A percentile compares a stretch with the other conserved stretches of the same genome.
Evolutionary conservation across 53 echinoderm and acorn worm species (phyloP).

Genomic region (Hippasteria phrygiana): DNA sequence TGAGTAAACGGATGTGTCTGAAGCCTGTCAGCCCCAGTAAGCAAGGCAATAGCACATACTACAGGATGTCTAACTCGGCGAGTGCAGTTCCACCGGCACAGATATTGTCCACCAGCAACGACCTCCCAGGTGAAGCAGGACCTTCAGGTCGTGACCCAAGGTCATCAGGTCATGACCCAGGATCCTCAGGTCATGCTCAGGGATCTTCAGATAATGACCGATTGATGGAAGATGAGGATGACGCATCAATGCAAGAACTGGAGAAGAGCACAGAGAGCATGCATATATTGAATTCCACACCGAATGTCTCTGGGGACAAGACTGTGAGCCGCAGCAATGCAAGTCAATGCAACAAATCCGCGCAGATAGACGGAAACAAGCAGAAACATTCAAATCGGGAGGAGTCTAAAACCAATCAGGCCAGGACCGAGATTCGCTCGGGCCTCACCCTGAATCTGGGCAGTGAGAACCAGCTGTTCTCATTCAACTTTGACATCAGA

Average conservation of each 20-base stretch:
- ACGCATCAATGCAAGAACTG: slow-evolving; percentile 39
- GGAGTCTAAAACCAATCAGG: background rate
- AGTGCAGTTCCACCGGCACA: background rate
- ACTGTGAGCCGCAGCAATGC: background rate
- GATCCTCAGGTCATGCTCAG: background rate
- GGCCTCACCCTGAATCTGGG: slow-evolving; percentile 1
- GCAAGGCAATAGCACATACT: slow-evolving; percentile 17
- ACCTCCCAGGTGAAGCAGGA: slow-evolving; percentile 34
- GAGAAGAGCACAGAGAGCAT: slow-evolving; percentile 31
- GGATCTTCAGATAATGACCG: background rate
- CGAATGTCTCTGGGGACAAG: background rate
- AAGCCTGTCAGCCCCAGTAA: slow-evolving; percentile 42
- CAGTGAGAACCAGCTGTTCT: slow-evolving; percentile 13
- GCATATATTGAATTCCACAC: slow-evolving; percentile 11
- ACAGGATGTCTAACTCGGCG: slow-evolving; percentile 21
- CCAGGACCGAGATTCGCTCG: background rate
- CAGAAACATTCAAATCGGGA: background rate
- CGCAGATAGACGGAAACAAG: background rate
- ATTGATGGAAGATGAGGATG: background rate
- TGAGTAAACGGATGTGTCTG: slow-evolving; percentile 50
- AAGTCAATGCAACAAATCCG: background rate
- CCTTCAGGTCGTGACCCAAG: slow-evolving; percentile 17
- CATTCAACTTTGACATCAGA: slow-evolving; percentile 48
- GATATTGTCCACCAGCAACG: slow-evolving; percentile 29
- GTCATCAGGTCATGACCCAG: background rate